Evolutionary conservation across 2,113 vertebrate genomes (phyloP).

Genomic region (Perca schrenkii): DNA sequence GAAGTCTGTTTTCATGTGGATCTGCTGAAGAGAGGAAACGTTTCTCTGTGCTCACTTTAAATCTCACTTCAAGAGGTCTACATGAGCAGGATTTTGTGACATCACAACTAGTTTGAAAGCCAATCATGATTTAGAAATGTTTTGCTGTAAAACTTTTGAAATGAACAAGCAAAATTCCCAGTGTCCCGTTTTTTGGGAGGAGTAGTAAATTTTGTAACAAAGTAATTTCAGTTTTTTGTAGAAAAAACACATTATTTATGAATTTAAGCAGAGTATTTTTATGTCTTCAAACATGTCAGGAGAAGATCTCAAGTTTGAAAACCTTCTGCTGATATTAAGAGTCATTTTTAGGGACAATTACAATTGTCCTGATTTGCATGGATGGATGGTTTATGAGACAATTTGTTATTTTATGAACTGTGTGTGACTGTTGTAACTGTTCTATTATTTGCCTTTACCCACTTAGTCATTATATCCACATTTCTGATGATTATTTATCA

Average conservation of each 20-base stretch:
- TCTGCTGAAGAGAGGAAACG: neutral
- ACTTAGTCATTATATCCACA: too few species aligned
- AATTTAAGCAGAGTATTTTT: neutral
- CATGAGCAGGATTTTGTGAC: neutral
- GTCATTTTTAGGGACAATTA: neutral
- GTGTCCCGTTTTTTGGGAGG: neutral
- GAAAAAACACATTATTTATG: neutral
- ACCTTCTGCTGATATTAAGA: neutral
- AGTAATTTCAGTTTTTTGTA: neutral
- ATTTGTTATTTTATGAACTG: too few species aligned
- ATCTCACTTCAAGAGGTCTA: too few species aligned
- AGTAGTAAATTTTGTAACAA: neutral
- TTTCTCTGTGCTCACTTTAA: too few species aligned
- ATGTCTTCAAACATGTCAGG: neutral
- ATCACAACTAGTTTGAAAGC: too few species aligned
- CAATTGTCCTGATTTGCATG: too few species aligned
- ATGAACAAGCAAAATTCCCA: neutral
- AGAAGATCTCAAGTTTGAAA: neutral
- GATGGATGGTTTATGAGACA: too few species aligned
- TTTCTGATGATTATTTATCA: too few species aligned
- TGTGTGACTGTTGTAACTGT: too few species aligned
- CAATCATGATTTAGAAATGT: neutral
- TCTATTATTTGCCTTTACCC: too few species aligned
- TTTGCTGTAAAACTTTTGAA: neutral
- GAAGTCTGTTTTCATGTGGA: neutral